phyloP scores from a whole-genome alignment of 1,140 invertebrate species.

The Drosophila varians region DNA sequence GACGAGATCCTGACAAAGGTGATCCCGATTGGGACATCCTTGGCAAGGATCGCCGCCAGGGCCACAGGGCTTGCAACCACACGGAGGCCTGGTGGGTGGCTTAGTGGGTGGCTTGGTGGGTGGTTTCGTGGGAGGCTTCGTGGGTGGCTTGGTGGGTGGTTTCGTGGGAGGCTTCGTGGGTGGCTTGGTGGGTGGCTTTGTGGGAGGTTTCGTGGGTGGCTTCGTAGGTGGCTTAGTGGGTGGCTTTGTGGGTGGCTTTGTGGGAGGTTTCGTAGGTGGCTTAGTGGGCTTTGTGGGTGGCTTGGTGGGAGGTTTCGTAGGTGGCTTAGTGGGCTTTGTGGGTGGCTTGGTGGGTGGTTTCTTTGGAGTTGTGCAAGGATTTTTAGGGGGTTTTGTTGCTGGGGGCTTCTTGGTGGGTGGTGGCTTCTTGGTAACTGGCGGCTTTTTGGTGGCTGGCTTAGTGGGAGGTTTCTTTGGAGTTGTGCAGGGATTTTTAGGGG shows the following conservation, averaged over 20 bases:
- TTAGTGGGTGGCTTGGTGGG: too few relatives aligned
- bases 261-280: background rate
- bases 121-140: background rate
- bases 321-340: background rate
- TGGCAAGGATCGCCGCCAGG: slow-evolving; percentile 4
- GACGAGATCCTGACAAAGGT: slow-evolving; percentile 1
- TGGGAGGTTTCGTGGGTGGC: background rate
- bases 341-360: background rate
- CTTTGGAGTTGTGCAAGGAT: too few relatives aligned
- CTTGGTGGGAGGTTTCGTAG: background rate
- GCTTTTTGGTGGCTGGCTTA: background rate
- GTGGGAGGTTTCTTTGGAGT: background rate
- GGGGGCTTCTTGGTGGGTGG: background rate
- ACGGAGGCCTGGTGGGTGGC: too few relatives aligned
- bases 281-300: background rate
- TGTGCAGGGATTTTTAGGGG: background rate
- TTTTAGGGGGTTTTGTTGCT: background rate
- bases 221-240: background rate
- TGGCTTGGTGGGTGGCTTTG: background rate
- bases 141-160: background rate
- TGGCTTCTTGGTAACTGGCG: background rate
- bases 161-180: background rate
- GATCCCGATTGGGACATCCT: background rate
- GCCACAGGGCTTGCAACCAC: background rate
- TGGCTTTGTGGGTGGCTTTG: background rate